These are phyloP conservation scores for Eupeodes luniger DNA, from an alignment of 2,888 invertebrate genomes.

Conservation along the genomic window DNA sequence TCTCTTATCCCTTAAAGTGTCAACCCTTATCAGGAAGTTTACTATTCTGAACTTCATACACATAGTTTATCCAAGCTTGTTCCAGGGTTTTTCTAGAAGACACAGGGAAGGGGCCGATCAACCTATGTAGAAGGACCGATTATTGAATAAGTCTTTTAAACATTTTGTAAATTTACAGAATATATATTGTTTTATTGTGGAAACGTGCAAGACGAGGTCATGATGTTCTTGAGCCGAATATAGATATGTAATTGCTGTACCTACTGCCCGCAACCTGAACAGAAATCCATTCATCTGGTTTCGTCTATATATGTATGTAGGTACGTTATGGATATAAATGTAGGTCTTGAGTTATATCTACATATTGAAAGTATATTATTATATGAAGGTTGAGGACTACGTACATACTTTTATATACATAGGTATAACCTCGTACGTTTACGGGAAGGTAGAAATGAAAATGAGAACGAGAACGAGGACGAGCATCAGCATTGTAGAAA, in stretches of 20 bases:
- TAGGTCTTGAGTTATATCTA: conserved; percentile 3
- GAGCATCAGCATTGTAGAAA: neutral
- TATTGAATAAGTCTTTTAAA: conserved; percentile 72
- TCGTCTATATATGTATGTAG: neutral
- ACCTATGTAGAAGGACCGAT: conserved; percentile 6
- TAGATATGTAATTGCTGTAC: conserved; percentile 25
- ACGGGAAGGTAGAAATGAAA: neutral
- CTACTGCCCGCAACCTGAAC: conserved; percentile 33
- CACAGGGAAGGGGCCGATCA: too few relatives aligned
- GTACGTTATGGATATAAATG: too few relatives aligned
- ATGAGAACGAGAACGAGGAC: neutral
- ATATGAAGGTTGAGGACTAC: neutral
- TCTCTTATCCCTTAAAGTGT: conserved; percentile 12
- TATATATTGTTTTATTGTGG: conserved; percentile 65
- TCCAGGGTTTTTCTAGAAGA: neutral
- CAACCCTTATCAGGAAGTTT: conserved; percentile 33
- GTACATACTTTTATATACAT: too few relatives aligned
- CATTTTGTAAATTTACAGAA: conserved; percentile 72
- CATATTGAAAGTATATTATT: neutral
- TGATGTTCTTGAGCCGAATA: conserved; percentile 43
- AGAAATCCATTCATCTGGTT: conserved; percentile 26
- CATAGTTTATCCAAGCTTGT: neutral
- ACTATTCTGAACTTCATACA: conserved; percentile 32
- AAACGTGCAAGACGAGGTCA: conserved; percentile 56
- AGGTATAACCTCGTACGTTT: too few relatives aligned